These are phyloP conservation scores for Montipora efflorescens DNA, from an alignment of 64 coral and sea anemone genomes.

Conservation along the genomic window DNA sequence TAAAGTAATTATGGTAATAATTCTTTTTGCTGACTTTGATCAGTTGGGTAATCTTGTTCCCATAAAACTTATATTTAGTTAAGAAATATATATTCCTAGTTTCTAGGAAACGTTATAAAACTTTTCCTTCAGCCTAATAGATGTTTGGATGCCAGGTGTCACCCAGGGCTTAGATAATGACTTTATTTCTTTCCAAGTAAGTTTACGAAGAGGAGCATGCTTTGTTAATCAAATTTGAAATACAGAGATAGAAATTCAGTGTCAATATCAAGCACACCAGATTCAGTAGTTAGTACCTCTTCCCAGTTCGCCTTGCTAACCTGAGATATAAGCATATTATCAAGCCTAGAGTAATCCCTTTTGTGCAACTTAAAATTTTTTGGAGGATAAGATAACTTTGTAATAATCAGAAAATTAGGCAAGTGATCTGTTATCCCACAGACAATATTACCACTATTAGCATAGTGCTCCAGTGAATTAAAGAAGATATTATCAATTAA, in stretches of 20 bases:
- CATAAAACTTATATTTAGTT: constrained; percentile 29
- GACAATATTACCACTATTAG: too few species aligned
- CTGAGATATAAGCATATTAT: constrained; percentile 21
- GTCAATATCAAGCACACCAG: constrained; percentile 1
- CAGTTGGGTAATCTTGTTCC: constrained; percentile 41
- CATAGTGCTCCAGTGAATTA: too few species aligned
- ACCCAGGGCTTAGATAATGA: constrained; percentile 64
- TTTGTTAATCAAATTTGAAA: constrained; percentile 47
- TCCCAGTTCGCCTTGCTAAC: constrained; percentile 16
- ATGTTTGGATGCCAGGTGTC: constrained; percentile 41
- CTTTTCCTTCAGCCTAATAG: constrained; percentile 38
- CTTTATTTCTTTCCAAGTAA: constrained; percentile 66
- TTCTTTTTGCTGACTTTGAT: constrained; percentile 53
- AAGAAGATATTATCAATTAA: too few species aligned
- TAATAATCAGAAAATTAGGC: too few species aligned
- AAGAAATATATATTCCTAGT: constrained; percentile 20
- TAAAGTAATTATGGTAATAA: constrained; percentile 15
- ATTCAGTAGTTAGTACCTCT: constrained; percentile 23
- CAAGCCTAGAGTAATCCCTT: constrained; percentile 22
- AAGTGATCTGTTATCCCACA: too few species aligned
- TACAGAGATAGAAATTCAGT: constrained; percentile 29
- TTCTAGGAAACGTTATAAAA: constrained; percentile 33
- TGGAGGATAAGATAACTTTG: neutral
- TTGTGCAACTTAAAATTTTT: too few species aligned
- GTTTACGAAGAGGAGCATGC: constrained; percentile 57